Evolutionary conservation across 2,113 vertebrate species (phyloP).

Genomic region (Mobula hypostoma): DNA sequence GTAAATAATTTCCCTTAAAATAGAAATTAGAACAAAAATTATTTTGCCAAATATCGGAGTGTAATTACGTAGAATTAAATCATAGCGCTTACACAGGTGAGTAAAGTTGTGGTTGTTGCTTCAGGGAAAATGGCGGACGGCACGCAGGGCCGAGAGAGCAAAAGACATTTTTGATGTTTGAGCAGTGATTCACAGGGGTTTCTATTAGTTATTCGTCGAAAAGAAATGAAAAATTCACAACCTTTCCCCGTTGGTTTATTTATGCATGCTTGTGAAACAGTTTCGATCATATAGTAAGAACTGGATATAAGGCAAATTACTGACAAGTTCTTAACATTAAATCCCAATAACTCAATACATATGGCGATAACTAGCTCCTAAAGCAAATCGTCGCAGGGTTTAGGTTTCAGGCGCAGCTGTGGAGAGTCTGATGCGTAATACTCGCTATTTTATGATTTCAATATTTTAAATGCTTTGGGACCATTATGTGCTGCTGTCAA

Average conservation of each 20-base stretch:
- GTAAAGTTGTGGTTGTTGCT: neutral
- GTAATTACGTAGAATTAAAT: neutral
- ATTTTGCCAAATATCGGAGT: neutral
- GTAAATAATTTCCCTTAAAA: neutral
- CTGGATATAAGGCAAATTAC: neutral
- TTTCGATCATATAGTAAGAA: neutral
- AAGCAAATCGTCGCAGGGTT: neutral
- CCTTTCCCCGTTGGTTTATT: neutral
- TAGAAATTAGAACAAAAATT: neutral
- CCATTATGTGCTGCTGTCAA: neutral
- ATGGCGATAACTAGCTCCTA: no score
- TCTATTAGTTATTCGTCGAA: neutral
- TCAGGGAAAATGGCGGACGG: constrained; percentile 16
- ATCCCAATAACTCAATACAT: neutral
- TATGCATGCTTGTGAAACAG: neutral
- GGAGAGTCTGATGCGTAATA: neutral
- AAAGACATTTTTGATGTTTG: neutral
- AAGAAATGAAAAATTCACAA: neutral
- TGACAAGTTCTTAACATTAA: neutral
- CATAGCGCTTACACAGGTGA: constrained; percentile 17
- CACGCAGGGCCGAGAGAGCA: neutral
- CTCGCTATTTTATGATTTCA: neutral
- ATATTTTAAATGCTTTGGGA: neutral
- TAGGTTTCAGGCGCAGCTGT: neutral
- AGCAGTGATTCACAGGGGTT: neutral